Evolutionary conservation across 2,113 vertebrate genomes (phyloP).

Genomic region (Phocoena phocoena): DNA sequence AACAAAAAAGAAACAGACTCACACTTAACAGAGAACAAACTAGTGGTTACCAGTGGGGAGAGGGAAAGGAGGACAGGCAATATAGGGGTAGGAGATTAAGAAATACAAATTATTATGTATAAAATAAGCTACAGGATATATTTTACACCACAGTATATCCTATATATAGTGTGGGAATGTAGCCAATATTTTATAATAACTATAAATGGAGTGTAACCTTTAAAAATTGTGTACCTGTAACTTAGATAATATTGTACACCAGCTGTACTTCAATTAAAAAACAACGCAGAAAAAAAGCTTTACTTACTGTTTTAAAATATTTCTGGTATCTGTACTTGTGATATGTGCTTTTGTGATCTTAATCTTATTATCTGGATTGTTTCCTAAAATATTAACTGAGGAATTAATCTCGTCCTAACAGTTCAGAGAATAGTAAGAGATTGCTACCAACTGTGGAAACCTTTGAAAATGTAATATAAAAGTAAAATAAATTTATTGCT

Average conservation of each 20-base stretch:
- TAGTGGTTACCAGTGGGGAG: neutral
- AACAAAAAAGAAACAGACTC: neutral
- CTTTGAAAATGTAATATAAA: constrained; percentile 27
- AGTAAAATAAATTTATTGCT: neutral
- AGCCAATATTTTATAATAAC: neutral
- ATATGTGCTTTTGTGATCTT: neutral
- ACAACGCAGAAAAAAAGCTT: neutral
- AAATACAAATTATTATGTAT: neutral
- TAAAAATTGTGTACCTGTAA: neutral
- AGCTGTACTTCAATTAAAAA: neutral
- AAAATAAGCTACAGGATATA: neutral
- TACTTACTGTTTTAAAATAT: neutral
- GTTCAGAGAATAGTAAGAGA: neutral
- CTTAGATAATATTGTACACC: neutral
- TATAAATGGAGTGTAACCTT: neutral
- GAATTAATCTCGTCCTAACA: neutral
- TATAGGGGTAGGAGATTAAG: neutral
- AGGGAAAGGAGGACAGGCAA: neutral
- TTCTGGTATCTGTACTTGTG: neutral
- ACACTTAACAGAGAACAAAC: neutral
- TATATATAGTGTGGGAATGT: neutral
- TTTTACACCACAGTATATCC: neutral
- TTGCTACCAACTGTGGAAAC: neutral
- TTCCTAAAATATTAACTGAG: constrained; percentile 39
- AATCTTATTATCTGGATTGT: constrained; percentile 19